A percentile compares a stretch with the other conserved stretches of the same genome.
Conservation (phyloP, 2,797 vertebrate species). For the Brachyrhaphis roseni region DNA sequence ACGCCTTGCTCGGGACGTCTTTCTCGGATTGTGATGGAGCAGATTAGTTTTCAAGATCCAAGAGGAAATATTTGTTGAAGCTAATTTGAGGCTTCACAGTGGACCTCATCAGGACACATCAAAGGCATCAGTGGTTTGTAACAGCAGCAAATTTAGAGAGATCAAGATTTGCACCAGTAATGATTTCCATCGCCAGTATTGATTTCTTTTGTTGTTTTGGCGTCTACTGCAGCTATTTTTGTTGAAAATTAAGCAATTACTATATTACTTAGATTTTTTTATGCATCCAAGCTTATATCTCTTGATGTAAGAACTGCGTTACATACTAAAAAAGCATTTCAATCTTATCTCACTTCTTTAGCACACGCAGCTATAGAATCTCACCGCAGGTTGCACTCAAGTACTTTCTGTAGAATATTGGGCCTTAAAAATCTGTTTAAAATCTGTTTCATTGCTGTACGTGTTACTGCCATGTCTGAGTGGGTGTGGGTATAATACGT, state of each 20-base stretch:
- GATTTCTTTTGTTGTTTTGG: background rate
- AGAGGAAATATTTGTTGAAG: conserved; percentile 78
- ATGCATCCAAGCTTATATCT: background rate
- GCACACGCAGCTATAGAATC: background rate
- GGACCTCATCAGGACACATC: conserved; percentile 44
- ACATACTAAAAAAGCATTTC: background rate
- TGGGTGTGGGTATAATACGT: background rate
- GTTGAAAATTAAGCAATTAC: background rate
- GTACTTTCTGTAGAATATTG: background rate
- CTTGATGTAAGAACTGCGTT: background rate
- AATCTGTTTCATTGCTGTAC: background rate
- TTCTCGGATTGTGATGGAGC: conserved; percentile 68
- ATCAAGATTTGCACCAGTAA: background rate
- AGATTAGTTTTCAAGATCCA: conserved; percentile 68
- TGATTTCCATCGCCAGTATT: background rate
- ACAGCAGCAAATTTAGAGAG: conserved; percentile 41
- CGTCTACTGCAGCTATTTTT: background rate
- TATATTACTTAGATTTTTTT: background rate
- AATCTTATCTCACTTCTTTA: background rate
- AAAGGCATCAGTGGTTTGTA: conserved; percentile 32
- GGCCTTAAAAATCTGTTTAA: background rate
- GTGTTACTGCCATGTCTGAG: background rate
- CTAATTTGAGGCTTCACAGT: conserved; percentile 60
- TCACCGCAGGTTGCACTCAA: background rate
- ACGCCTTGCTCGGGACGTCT: conserved; percentile 58